Conservation (phyloP, 2,797 vertebrate species). For the Meriones psammophilus region DNA sequence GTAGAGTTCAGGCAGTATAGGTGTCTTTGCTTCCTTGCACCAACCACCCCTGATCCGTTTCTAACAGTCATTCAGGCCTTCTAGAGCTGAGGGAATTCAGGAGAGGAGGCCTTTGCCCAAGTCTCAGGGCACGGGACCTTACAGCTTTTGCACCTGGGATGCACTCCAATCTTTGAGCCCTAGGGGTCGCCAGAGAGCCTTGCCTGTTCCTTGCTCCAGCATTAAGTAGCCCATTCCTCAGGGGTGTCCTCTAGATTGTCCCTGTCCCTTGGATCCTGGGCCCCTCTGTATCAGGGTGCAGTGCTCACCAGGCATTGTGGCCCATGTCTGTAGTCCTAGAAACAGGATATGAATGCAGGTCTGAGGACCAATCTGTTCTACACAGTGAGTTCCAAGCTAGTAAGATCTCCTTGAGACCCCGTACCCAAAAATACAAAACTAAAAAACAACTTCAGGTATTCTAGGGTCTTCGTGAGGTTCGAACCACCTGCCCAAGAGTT, state of each 20-base stretch:
- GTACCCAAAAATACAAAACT: neutral
- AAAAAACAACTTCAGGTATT: neutral
- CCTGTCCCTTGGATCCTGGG: neutral
- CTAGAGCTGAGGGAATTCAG: neutral
- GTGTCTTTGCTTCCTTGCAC: neutral
- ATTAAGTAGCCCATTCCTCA: neutral
- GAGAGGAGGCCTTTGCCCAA: neutral
- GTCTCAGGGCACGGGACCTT: accelerated
- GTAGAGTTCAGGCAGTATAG: neutral
- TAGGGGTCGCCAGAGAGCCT: neutral
- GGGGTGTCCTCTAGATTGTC: neutral
- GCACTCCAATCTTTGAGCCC: neutral
- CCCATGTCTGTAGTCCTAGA: neutral
- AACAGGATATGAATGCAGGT: neutral
- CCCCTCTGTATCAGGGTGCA: neutral
- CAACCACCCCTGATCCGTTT: neutral
- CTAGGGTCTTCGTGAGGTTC: neutral
- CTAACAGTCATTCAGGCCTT: neutral
- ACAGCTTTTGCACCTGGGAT: neutral
- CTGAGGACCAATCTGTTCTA: neutral
- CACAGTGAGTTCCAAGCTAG: neutral
- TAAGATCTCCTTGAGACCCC: neutral
- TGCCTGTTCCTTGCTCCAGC: neutral
- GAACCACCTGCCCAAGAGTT: neutral
- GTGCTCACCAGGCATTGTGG: neutral